Evolutionary conservation across 2,797 vertebrate species (phyloP).

Genomic region (Sparus aurata): DNA sequence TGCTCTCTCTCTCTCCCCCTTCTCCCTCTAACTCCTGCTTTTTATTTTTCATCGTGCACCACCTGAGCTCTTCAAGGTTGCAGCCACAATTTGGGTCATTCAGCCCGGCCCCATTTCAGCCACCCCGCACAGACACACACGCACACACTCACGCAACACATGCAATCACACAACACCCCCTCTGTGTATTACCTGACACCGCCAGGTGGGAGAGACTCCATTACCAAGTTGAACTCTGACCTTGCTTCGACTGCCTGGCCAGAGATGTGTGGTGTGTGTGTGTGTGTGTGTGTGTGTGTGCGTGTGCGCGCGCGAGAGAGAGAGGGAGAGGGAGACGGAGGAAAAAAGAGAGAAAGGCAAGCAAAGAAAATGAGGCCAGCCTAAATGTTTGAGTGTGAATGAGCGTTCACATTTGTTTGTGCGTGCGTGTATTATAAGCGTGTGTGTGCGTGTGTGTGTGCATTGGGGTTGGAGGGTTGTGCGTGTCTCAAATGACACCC

Average conservation of each 20-base stretch:
- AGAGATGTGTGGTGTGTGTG: conserved; percentile 55
- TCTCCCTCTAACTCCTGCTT: conserved; percentile 40
- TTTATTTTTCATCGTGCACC: conserved; percentile 68
- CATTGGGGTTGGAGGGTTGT: conserved; percentile 21
- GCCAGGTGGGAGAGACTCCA: conserved; percentile 83
- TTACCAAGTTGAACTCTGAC: conserved; percentile 80
- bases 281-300: conserved; percentile 18
- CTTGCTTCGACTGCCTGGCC: conserved; percentile 70
- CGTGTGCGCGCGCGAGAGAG: conserved; percentile 6
- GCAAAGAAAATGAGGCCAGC: conserved; percentile 66
- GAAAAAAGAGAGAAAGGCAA: conserved; percentile 10
- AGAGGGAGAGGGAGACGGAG: background rate
- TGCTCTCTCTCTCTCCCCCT: background rate
- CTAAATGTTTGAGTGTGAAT: conserved; percentile 58
- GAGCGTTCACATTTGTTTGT: conserved; percentile 45
- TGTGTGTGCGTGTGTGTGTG: conserved; percentile 2
- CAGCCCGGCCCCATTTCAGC: conserved; percentile 75
- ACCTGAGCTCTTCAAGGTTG: conserved; percentile 83
- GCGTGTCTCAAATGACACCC: conserved; percentile 70
- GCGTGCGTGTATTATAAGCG: conserved; percentile 19
- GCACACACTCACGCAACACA: conserved; percentile 13
- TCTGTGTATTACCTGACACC: conserved; percentile 80
- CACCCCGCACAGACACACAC: conserved; percentile 31
- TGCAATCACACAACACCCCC: conserved; percentile 53
- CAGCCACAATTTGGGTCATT: conserved; percentile 81